Percentiles rank a stretch among this genome's conserved stretches.
Evolutionary conservation across 2,113 vertebrate species (phyloP).

Genomic region (Anoura caudifer): DNA sequence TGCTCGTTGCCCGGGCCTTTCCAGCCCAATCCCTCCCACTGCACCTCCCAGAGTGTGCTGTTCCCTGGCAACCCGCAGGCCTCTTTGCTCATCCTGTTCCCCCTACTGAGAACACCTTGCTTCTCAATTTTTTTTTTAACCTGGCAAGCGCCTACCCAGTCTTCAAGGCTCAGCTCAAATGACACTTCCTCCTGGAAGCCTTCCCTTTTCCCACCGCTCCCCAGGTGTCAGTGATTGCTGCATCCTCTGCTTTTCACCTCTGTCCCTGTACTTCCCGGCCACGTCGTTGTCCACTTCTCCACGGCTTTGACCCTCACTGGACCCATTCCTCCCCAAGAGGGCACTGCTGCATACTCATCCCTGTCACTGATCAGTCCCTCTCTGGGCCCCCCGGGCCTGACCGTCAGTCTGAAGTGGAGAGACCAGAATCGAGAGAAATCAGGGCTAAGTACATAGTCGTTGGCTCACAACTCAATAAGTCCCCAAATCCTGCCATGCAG

Average conservation of each 20-base stretch:
- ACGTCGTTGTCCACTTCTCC: rapidly evolving
- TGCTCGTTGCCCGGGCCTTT: neutral
- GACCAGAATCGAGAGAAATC: too few relatives aligned
- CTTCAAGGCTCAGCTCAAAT: neutral
- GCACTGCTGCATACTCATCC: rapidly evolving
- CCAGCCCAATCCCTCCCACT: rapidly evolving
- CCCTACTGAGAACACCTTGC: neutral
- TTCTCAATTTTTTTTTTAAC: neutral
- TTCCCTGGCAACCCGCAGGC: rapidly evolving
- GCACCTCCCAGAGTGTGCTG: neutral
- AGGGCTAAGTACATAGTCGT: neutral
- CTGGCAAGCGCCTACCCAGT: neutral
- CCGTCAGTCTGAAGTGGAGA: rapidly evolving
- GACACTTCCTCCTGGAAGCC: neutral
- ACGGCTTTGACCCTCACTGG: rapidly evolving
- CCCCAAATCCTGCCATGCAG: constrained; percentile 4
- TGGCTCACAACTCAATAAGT: neutral
- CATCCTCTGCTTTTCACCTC: neutral
- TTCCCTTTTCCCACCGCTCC: neutral
- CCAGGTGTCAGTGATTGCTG: neutral
- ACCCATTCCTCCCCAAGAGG: neutral
- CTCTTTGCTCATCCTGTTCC: neutral
- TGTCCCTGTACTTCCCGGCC: neutral
- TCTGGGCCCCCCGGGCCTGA: rapidly evolving
- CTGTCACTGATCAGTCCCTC: neutral